Base-by-base conservation (phyloP, 2,797 vertebrate genomes). In the Ptychadena robeensis region DNA sequence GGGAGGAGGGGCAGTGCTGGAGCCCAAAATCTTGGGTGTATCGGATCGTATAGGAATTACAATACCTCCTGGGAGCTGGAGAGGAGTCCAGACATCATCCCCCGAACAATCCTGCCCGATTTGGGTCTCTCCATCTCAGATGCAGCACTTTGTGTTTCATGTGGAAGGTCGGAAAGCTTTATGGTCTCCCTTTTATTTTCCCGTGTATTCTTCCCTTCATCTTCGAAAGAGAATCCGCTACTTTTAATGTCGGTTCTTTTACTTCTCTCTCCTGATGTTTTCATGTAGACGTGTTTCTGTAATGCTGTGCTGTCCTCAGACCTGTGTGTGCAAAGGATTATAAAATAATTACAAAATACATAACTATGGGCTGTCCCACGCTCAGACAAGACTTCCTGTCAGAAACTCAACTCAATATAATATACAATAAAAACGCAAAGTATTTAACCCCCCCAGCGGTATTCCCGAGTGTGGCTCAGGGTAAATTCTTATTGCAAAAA, bases 71-170 rank as follows among this genome's bases (percentile, higher is more conserved):
- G 67, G n/a, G 89, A 90, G 74, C 87, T 94, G 35, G 93, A 86
- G 1, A 91, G 82, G 0, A 96, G 96, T 65, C 94, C 96, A 1
- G 94, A 82, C 94, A 96, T 95, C 92, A 96, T 93, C 81, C 94
- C 96, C 84, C 92, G 93, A 86, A 93, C 90, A 0, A 93, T 87
- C 48, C 94, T 93, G 87, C 93, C 92, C 28, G 88, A 87, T 89
- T 90, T 95, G 32, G 87, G 87, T 78, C 82, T 94, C 27, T 86
- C 86, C 38, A 86, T 92, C 76, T 96, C 96, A 34, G 81, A 86
- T 73, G 80, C 63, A 10, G 80, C n/a, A 11, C 57, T 85, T 64
- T 90, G 93, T 35, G 35, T 40, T 30, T 93, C 92, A 27, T 53
- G 57, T 2, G 82, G 38, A 64, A 59, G 0, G 0, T 22, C n/a